Evolutionary conservation across 1,140 invertebrate species (phyloP).

Genomic region (silkworm (Bombyx mori)): DNA sequence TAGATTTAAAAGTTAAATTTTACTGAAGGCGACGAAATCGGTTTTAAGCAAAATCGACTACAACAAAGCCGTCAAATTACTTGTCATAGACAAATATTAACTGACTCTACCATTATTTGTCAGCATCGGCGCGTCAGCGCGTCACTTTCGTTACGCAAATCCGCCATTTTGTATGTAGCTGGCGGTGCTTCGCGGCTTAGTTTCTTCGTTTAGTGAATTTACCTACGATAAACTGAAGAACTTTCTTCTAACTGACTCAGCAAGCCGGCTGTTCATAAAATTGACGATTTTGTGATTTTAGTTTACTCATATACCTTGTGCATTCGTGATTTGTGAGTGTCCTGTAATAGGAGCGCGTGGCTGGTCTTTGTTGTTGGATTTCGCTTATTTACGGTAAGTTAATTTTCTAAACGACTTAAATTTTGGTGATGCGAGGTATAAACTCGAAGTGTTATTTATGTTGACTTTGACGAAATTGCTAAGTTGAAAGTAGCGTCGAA

Average conservation of each 20-base stretch:
- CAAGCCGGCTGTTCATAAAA: slow-evolving; percentile 39
- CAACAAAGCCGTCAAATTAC: too few relatives aligned
- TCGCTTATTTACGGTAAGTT: slow-evolving; percentile 64
- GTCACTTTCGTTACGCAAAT: slow-evolving; percentile 68
- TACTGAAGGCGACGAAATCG: not conserved
- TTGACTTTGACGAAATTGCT: slow-evolving; percentile 9
- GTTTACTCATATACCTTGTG: slow-evolving; percentile 51
- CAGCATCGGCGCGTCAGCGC: slow-evolving; percentile 59
- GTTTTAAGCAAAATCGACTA: too few relatives aligned
- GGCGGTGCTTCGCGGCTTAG: slow-evolving; percentile 64
- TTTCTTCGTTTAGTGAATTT: slow-evolving; percentile 60
- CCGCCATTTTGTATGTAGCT: slow-evolving; percentile 72
- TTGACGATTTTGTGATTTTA: slow-evolving; percentile 47
- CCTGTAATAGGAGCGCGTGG: slow-evolving; percentile 68
- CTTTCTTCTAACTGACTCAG: slow-evolving; percentile 44
- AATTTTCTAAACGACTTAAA: slow-evolving; percentile 21
- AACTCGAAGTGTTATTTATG: slow-evolving; percentile 4
- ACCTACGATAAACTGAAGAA: slow-evolving; percentile 56
- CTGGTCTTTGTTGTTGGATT: slow-evolving; percentile 70
- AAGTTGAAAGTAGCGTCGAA: slow-evolving; percentile 44
- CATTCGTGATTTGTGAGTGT: slow-evolving; percentile 65
- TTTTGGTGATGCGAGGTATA: slow-evolving; percentile 6
- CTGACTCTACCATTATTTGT: slow-evolving; percentile 30
- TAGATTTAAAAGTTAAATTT: not conserved
- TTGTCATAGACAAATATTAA: slow-evolving; percentile 24